phyloP scores from a whole-genome alignment of 2,113 vertebrate species.

The Lepisosteus osseus region DNA sequence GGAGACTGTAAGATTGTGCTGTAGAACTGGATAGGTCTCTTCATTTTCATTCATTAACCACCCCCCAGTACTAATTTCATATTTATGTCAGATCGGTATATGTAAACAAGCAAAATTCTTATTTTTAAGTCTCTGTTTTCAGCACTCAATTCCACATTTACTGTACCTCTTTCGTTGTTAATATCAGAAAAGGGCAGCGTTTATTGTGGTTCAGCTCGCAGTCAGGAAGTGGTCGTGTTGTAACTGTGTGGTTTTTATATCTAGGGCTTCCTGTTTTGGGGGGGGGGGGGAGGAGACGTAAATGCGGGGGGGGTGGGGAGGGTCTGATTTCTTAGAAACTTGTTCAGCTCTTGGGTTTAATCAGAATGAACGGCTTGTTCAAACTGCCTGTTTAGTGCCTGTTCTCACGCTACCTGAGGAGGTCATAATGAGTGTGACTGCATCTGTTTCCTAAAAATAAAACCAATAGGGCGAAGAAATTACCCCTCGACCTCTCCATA shows the following conservation, averaged over 20 bases:
- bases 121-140: no score
- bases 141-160: slow-evolving; percentile 9
- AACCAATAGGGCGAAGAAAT: neutral
- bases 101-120: no score
- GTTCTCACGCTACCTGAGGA: neutral
- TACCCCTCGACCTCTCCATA: neutral
- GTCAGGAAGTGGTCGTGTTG: slow-evolving; percentile 70
- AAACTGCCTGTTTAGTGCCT: neutral
- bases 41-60: no score
- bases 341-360: neutral
- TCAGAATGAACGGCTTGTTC: neutral
- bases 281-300: neutral
- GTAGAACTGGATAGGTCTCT: no score
- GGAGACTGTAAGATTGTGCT: no score
- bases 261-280: slow-evolving; percentile 37
- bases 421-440: no score
- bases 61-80: no score
- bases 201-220: slow-evolving; percentile 50
- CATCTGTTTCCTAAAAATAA: neutral
- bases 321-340: slow-evolving; percentile 13
- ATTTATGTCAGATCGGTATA: no score
- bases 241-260: slow-evolving; percentile 69
- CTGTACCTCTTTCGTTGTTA: slow-evolving; percentile 29
- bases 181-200: slow-evolving; percentile 47
- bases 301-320: neutral